phyloP scores from a whole-genome alignment of 2,797 vertebrate species.

The Sebastes steindachneri region DNA sequence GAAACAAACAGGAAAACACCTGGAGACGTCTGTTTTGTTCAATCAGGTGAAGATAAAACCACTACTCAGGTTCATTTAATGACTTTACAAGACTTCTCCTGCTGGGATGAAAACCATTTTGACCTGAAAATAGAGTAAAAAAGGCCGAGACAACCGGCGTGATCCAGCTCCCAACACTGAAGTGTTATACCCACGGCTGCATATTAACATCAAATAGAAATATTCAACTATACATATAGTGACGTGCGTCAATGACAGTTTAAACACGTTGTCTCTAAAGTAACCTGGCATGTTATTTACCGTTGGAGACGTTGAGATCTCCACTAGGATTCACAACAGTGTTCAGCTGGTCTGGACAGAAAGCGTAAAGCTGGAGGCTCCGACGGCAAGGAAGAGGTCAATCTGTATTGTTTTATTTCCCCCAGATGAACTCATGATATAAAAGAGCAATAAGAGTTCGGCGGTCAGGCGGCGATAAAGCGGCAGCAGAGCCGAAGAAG shows the following conservation, averaged over 20 bases:
- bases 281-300: no score
- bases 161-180: no score
- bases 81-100: neutral
- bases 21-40: neutral
- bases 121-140: neutral
- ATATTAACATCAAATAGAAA: neutral
- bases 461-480: neutral
- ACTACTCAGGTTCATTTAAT: neutral
- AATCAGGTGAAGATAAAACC: neutral
- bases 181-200: neutral
- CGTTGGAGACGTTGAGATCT: neutral
- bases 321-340: neutral
- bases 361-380: neutral
- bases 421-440: neutral
- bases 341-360: neutral
- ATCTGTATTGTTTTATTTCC: neutral
- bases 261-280: neutral
- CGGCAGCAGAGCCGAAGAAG: conserved; percentile 1
- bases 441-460: neutral
- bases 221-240: neutral
- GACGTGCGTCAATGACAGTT: no score
- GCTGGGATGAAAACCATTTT: neutral
- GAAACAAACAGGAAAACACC: no score
- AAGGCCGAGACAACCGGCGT: no score
- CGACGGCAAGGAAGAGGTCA: neutral